Conservation (phyloP, 2,797 vertebrate species). For the Arnoldichthys spilopterus region DNA sequence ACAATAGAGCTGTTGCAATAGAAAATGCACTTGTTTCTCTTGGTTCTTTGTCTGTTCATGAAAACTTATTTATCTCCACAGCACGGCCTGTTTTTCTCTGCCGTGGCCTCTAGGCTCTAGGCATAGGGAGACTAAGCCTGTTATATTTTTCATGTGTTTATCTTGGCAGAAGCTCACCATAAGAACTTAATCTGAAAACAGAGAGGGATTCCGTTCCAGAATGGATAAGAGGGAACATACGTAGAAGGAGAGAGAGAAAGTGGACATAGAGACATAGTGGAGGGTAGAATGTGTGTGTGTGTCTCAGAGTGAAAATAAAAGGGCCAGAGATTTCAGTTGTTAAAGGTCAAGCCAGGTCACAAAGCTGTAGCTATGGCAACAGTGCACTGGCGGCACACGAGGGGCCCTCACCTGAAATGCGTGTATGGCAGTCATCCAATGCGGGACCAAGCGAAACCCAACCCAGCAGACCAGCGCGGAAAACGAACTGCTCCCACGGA, state of each 20-base stretch:
- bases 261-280: background rate
- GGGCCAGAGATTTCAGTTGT: constrained; percentile 8
- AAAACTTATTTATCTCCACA: background rate
- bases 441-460: constrained; percentile 62
- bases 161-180: background rate
- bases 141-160: constrained; percentile 19
- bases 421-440: constrained; percentile 63
- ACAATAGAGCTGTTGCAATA: background rate
- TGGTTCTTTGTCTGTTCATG: background rate
- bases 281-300: background rate
- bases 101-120: background rate
- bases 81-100: background rate
- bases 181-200: constrained; percentile 10
- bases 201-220: background rate
- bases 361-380: constrained; percentile 57
- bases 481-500: constrained; percentile 40
- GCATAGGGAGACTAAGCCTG: background rate
- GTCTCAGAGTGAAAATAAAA: background rate
- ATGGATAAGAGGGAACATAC: background rate
- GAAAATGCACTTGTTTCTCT: background rate
- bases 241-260: background rate
- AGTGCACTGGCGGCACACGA: constrained; percentile 28
- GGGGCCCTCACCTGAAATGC: constrained; percentile 61
- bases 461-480: constrained; percentile 31
- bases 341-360: constrained; percentile 35